These are phyloP conservation scores for Sipha maydis DNA, from an alignment of 2,888 invertebrate species.

Conservation along the genomic window DNA sequence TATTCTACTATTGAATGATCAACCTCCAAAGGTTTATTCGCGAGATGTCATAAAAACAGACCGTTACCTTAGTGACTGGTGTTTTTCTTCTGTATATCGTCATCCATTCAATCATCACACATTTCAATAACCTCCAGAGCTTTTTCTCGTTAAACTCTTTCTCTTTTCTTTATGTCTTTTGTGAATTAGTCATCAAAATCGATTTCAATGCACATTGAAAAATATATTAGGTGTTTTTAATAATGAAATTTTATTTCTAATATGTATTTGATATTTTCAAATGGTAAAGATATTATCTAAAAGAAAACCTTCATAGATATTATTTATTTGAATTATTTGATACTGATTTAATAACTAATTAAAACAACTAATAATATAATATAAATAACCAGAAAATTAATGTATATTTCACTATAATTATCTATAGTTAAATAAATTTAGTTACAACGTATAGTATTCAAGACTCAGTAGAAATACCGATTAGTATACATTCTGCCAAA, in stretches of 20 bases:
- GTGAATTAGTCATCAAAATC: not conserved
- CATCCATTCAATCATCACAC: not conserved
- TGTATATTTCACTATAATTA: too few relatives aligned
- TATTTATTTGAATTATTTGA: too few relatives aligned
- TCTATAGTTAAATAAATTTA: too few relatives aligned
- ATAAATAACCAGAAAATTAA: too few relatives aligned
- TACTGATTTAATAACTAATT: too few relatives aligned
- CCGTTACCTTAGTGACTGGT: conserved; percentile 1
- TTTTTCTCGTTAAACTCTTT: not conserved
- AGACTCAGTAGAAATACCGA: too few relatives aligned
- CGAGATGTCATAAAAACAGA: conserved; percentile 6
- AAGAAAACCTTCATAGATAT: not conserved
- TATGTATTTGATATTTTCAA: not conserved
- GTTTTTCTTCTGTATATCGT: conserved; percentile 22
- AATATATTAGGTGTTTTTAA: not conserved
- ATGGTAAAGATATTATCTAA: too few relatives aligned
- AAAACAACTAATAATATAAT: too few relatives aligned
- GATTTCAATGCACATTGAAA: not conserved
- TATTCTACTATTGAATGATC: not conserved
- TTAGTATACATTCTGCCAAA: too few relatives aligned
- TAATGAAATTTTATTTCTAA: not conserved
- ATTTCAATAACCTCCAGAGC: conserved; percentile 9
- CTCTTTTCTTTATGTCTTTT: not conserved
- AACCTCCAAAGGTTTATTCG: conserved; percentile 18
- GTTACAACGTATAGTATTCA: too few relatives aligned